These are phyloP conservation scores for Hyalella azteca DNA, from an alignment of 2,888 invertebrate genomes.

Conservation along the genomic window DNA sequence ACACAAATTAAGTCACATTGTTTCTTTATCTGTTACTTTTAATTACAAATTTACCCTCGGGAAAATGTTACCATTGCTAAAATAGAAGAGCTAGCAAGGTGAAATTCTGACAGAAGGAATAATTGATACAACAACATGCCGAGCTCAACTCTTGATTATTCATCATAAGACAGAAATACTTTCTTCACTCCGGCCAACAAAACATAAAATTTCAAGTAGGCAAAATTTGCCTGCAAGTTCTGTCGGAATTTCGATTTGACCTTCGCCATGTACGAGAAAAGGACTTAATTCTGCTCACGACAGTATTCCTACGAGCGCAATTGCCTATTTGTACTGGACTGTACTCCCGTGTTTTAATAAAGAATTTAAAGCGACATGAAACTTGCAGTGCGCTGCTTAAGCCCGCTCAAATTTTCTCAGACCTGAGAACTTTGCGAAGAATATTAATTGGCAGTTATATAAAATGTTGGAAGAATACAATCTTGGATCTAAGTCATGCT, in stretches of 20 bases:
- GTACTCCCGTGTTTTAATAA: neutral
- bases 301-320: neutral
- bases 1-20: too few relatives aligned
- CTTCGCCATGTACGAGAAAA: too few relatives aligned
- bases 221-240: neutral
- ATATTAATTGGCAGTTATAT: slow-evolving; percentile 23
- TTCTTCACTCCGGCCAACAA: neutral
- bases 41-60: too few relatives aligned
- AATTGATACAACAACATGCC: too few relatives aligned
- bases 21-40: too few relatives aligned
- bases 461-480: neutral
- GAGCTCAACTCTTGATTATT: neutral
- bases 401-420: neutral
- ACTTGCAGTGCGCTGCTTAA: neutral
- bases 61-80: too few relatives aligned
- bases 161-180: neutral
- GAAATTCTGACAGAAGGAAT: too few relatives aligned
- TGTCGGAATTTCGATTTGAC: neutral
- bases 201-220: neutral
- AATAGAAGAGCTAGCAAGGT: too few relatives aligned
- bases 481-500: neutral
- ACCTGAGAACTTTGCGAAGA: neutral
- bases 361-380: neutral
- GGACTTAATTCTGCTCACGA: too few relatives aligned
- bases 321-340: neutral